Conservation (phyloP, 92 coral and sea anemone genomes). For the Palythoa grandis region DNA sequence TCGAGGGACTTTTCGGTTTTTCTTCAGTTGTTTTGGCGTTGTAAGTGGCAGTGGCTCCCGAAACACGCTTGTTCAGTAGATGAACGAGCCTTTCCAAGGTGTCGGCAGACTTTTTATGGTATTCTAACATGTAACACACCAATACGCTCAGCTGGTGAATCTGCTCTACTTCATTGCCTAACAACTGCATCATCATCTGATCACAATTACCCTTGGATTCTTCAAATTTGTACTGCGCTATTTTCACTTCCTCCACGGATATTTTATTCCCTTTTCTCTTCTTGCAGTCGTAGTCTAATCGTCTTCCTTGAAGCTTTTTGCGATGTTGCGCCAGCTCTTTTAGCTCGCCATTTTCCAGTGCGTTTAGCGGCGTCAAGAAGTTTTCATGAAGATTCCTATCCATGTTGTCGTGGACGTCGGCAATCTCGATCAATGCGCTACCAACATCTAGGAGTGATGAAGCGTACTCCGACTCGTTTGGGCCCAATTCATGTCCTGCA, state of each 20-base stretch:
- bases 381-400: conserved; percentile 76
- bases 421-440: conserved; percentile 76
- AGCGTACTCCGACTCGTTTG: conserved; percentile 77
- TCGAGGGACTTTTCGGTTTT: conserved; percentile 22
- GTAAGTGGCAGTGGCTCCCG: conserved; percentile 59
- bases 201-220: conserved; percentile 78
- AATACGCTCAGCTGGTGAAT: conserved; percentile 82
- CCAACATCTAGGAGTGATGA: conserved; percentile 85
- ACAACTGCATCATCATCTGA: conserved; percentile 63
- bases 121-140: conserved; percentile 79
- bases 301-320: conserved; percentile 81
- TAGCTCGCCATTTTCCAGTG: conserved; percentile 69
- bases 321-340: conserved; percentile 77
- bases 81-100: conserved; percentile 75
- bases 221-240: conserved; percentile 84
- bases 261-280: conserved; percentile 79
- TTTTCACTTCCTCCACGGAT: conserved; percentile 78
- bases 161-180: conserved; percentile 80
- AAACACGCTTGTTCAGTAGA: conserved; percentile 76
- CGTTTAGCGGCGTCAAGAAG: conserved; percentile 72
- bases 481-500: conserved; percentile 84
- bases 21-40: conserved; percentile 45
- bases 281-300: conserved; percentile 87
- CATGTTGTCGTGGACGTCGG: conserved; percentile 71
- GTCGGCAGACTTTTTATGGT: conserved; percentile 85